phyloP scores from a whole-genome alignment of 1,140 invertebrate genomes.

The Heterodera carotae region DNA sequence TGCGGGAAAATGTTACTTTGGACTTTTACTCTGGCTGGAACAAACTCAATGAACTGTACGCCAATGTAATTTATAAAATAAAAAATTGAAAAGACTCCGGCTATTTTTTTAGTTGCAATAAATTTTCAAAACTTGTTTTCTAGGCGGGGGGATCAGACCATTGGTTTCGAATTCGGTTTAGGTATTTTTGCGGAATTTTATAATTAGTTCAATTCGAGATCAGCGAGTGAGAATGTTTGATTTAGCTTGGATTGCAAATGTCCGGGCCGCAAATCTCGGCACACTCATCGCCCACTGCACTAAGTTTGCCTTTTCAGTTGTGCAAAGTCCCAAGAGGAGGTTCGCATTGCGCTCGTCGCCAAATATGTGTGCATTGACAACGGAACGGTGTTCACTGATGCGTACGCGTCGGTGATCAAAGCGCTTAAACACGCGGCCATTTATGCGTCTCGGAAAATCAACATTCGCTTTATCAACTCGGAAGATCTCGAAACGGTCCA shows the following conservation, averaged over 20 bases:
- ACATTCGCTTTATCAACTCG: conserved; percentile 81
- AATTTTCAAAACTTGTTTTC: too few relatives aligned
- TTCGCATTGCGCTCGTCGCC: conserved; percentile 92
- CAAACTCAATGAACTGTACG: conserved; percentile 29
- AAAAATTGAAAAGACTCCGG: too few relatives aligned
- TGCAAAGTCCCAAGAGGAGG: conserved; percentile 78
- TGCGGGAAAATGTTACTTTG: not conserved
- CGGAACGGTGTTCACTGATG: conserved; percentile 76
- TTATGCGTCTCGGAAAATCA: conserved; percentile 78
- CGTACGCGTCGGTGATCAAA: conserved; percentile 93
- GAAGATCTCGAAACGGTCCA: conserved; percentile 78
- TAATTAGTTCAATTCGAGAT: too few relatives aligned
- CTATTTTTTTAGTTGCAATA: not conserved
- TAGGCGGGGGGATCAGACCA: too few relatives aligned
- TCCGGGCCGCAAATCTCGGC: too few relatives aligned
- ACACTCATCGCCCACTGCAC: too few relatives aligned
- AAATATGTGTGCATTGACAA: conserved; percentile 82
- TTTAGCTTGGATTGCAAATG: too few relatives aligned
- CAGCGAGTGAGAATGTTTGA: too few relatives aligned
- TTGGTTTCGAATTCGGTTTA: too few relatives aligned
- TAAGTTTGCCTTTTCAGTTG: too few relatives aligned
- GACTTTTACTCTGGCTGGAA: conserved; percentile 24
- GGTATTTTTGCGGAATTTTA: too few relatives aligned
- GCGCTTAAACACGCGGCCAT: conserved; percentile 88
- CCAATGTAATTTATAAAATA: conserved; percentile 10